Percentiles rank a stretch among this genome's conserved stretches.
Evolutionary conservation across 2,888 invertebrate species (phyloP).

Genomic region (Parnassius apollo): DNA sequence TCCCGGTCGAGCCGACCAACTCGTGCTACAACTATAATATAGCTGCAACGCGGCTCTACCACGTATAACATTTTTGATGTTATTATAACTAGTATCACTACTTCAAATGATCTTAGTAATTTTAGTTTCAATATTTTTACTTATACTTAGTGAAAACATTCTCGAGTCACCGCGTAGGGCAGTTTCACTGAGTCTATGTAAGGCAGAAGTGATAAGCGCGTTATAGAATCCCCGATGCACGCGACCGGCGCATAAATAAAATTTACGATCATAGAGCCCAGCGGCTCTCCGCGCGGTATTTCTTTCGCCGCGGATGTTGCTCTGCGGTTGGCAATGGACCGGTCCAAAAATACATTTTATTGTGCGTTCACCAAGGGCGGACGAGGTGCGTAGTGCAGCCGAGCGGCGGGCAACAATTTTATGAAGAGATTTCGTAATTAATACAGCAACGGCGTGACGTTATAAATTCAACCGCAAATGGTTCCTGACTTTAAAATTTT

Average conservation of each 20-base stretch:
- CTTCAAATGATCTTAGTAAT: too few relatives aligned
- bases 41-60: too few relatives aligned
- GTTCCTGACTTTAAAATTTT: conserved; percentile 44
- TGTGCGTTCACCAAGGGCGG: conserved; percentile 74
- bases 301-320: conserved; percentile 67
- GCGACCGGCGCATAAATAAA: conserved; percentile 46
- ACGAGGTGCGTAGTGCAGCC: conserved; percentile 42
- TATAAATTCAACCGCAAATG: conserved; percentile 60
- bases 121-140: too few relatives aligned
- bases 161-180: too few relatives aligned
- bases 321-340: conserved; percentile 72
- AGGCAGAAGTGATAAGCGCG: conserved; percentile 35
- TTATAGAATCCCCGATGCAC: conserved; percentile 41
- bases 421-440: conserved; percentile 64
- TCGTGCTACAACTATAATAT: too few relatives aligned
- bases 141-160: too few relatives aligned
- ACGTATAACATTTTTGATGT: too few relatives aligned
- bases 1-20: too few relatives aligned
- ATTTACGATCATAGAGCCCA: conserved; percentile 47
- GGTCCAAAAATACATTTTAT: conserved; percentile 75
- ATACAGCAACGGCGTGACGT: conserved; percentile 48
- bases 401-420: conserved; percentile 35
- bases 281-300: conserved; percentile 51
- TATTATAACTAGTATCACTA: too few relatives aligned
- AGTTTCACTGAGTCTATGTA: background rate